Base-by-base conservation (phyloP, 2,888 invertebrate genomes). In the Vesta saturnalis region DNA sequence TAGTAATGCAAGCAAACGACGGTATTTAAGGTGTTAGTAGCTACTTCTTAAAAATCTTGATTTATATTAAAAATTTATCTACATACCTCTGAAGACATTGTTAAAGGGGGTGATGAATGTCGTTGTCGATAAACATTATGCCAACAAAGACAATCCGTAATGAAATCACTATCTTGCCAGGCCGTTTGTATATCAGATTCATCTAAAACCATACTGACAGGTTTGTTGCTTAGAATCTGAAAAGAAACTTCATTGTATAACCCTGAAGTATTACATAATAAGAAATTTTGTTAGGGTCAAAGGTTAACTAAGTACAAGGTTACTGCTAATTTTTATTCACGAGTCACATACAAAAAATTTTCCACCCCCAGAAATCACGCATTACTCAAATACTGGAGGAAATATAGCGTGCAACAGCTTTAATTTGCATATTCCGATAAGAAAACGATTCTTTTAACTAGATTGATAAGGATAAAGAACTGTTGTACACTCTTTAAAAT, bases 91-190 rank as follows among this genome's bases (percentile, higher is more conserved):
- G 92, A 89, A 30, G 91, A 92, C 88, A 94, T 91, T 56, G 88
- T 88, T 57, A 94, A 87, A 18, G 91, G 90, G 0, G 91, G 90
- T 0, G 92, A 90, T 58, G 89, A 89, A 79, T 94, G 94, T 70
- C 93, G 84, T 83, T 92, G 92, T 39, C 94, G 86, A 84, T 93
- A 93, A 57, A 92, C 91, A 82, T 94, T 94, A 84, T 94, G 93
- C 92, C 93, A 93, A 82, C 92, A 91, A 19, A 94, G 86, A 78
- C 91, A 91, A 82, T 93, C 93, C 0, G 91, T 91, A 77, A 93
- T 92, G 83, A 94, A 94, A 84, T 92, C 92, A 79, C 92, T 92
- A 81, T 92, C 92, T 80, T 91, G 89, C 92, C 92, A 92, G 43
- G 92, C 91, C 0, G 92, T 92, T 72, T 89, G 88, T 74, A 90